phyloP scores from a whole-genome alignment of 2,113 vertebrate species.

The Hyperoodon ampullatus region DNA sequence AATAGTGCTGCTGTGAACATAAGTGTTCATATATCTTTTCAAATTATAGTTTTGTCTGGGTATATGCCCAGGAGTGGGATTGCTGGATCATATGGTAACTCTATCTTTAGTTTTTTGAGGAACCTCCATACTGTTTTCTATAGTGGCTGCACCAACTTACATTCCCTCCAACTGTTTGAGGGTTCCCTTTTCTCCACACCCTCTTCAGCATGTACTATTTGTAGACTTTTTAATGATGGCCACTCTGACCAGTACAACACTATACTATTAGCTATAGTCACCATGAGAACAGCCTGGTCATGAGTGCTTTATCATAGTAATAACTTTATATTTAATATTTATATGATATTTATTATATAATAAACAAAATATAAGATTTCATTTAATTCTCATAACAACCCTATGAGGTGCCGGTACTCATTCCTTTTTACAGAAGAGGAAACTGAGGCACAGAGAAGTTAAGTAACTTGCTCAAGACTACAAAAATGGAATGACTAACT shows the following conservation, averaged over 20 bases:
- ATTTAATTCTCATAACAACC: not conserved
- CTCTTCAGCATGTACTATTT: not conserved
- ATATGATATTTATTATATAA: not conserved
- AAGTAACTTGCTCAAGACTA: not conserved
- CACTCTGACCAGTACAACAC: not conserved
- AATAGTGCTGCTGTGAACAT: not conserved
- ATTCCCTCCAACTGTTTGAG: not conserved
- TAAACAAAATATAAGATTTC: not conserved
- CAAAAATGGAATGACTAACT: not conserved
- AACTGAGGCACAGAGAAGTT: not conserved
- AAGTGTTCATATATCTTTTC: not conserved
- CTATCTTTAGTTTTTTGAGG: not conserved
- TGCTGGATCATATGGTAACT: not conserved
- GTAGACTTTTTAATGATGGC: not conserved
- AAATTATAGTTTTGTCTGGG: not conserved
- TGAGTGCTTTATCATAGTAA: not conserved
- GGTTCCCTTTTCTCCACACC: not conserved
- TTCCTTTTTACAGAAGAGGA: not conserved
- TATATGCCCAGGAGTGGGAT: not conserved
- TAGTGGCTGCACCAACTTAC: not conserved
- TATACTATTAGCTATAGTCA: not conserved
- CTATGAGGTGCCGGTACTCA: not conserved
- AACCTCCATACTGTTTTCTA: not conserved
- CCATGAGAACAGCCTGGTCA: not conserved
- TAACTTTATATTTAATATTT: not conserved